phyloP scores from a whole-genome alignment of 2,113 vertebrate genomes.

The Paracanthobrama guichenoti region DNA sequence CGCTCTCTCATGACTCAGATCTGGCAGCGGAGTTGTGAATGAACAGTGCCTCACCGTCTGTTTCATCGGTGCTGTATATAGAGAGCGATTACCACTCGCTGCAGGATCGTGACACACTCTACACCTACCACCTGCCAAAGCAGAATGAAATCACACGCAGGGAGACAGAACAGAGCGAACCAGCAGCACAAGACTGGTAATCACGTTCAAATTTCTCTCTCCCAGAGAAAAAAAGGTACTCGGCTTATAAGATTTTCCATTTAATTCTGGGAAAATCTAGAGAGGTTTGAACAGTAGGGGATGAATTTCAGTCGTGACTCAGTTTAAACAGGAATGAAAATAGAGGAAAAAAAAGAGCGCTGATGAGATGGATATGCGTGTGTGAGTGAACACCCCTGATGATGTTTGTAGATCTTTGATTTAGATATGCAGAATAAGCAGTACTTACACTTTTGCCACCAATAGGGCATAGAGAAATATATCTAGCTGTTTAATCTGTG shows the following conservation, averaged over 20 bases:
- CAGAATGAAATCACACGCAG: slow-evolving; percentile 5
- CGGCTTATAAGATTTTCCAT: not conserved
- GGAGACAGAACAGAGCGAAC: slow-evolving; percentile 40
- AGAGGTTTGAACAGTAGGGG: slow-evolving; percentile 7
- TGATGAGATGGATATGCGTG: not conserved
- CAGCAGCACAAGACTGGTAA: not conserved
- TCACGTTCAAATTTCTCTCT: slow-evolving; percentile 2
- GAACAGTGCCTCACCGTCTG: slow-evolving; percentile 44
- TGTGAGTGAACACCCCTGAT: not conserved
- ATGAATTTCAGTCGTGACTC: slow-evolving; percentile 5
- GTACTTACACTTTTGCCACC: not conserved
- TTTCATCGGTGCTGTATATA: slow-evolving; percentile 34
- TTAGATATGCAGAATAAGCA: slow-evolving; percentile 1
- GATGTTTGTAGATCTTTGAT: slow-evolving; percentile 13
- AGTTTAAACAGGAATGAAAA: not conserved
- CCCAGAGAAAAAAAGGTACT: slow-evolving; percentile 1
- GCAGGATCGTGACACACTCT: slow-evolving; percentile 55
- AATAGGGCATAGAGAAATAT: not conserved
- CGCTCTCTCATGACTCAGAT: slow-evolving; percentile 45
- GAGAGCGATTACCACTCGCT: slow-evolving; percentile 48
- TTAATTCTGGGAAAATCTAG: slow-evolving; percentile 12
- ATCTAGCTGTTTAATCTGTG: too few species aligned
- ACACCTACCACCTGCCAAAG: slow-evolving; percentile 42
- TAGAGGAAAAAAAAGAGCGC: not conserved
- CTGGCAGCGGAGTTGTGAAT: slow-evolving; percentile 45